Conservation (phyloP, 2,888 invertebrate species). For the Dryocosmus kuriphilus region DNA sequence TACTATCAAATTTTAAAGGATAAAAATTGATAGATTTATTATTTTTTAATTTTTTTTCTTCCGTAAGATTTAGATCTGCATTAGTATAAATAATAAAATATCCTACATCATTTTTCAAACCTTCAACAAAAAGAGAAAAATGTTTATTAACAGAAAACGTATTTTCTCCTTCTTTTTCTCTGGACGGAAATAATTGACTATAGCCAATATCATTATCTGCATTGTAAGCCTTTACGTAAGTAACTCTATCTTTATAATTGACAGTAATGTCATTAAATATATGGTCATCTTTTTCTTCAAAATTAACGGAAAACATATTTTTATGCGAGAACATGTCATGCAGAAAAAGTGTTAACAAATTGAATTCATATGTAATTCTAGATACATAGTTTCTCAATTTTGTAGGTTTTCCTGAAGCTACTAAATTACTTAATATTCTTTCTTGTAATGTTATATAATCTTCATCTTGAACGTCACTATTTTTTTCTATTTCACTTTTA, state of each 20-base stretch:
- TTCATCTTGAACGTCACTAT: constrained; percentile 44
- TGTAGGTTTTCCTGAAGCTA: constrained; percentile 51
- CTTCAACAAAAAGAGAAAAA: constrained; percentile 29
- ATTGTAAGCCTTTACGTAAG: no score
- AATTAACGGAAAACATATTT: constrained; percentile 60
- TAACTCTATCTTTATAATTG: no score
- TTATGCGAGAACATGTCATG: no score
- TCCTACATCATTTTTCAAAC: constrained; percentile 16
- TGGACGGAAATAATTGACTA: no score
- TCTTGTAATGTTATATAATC: no score
- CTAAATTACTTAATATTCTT: constrained; percentile 57
- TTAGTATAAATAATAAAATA: constrained; percentile 46
- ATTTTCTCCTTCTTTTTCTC: constrained; percentile 2
- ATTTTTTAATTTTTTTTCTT: constrained; percentile 42
- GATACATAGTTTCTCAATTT: constrained; percentile 52
- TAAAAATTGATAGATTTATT: no score
- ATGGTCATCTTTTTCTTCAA: not conserved
- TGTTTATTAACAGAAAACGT: constrained; percentile 34
- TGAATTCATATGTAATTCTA: constrained; percentile 50
- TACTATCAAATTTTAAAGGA: no score
- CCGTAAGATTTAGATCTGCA: constrained; percentile 8
- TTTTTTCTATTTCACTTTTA: constrained; percentile 61
- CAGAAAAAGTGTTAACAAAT: constrained; percentile 60
- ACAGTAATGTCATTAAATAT: constrained; percentile 4
- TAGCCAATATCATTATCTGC: no score